phyloP scores from a whole-genome alignment of 2,888 invertebrate species.

The Drosophila nigritarsus region DNA sequence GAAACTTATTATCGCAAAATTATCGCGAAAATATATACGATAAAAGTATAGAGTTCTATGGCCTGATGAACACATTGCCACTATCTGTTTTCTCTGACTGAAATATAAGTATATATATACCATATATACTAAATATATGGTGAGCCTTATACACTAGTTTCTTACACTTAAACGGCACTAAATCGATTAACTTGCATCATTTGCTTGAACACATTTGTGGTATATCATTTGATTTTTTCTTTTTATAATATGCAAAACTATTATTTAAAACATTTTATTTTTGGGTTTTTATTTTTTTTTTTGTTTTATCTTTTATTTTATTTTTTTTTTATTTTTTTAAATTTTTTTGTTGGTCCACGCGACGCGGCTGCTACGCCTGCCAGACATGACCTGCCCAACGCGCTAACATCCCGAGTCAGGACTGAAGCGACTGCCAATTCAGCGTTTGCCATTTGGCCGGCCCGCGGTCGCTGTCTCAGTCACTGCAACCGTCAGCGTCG shows the following conservation, averaged over 20 bases:
- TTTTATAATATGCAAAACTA: constrained; percentile 41
- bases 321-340: constrained; percentile 21
- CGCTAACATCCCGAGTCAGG: constrained; percentile 85
- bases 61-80: constrained; percentile 82
- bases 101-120: constrained; percentile 40
- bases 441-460: constrained; percentile 50
- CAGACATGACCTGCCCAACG: constrained; percentile 86
- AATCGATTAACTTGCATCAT: constrained; percentile 43
- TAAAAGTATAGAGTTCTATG: constrained; percentile 73
- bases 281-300: constrained; percentile 23
- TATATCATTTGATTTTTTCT: constrained; percentile 31
- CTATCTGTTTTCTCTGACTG: constrained; percentile 23
- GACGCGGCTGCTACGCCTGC: constrained; percentile 70
- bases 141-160: constrained; percentile 32
- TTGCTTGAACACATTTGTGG: constrained; percentile 69
- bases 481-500: constrained; percentile 36
- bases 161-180: constrained; percentile 53
- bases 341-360: constrained; percentile 63
- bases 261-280: constrained; percentile 21
- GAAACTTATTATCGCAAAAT: constrained; percentile 83
- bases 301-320: constrained; percentile 24
- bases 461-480: constrained; percentile 30
- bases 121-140: constrained; percentile 37
- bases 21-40: constrained; percentile 84
- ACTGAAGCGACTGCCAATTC: constrained; percentile 81